Base-by-base conservation (phyloP, 2,888 invertebrate species). In the Ephialtes manifestator region DNA sequence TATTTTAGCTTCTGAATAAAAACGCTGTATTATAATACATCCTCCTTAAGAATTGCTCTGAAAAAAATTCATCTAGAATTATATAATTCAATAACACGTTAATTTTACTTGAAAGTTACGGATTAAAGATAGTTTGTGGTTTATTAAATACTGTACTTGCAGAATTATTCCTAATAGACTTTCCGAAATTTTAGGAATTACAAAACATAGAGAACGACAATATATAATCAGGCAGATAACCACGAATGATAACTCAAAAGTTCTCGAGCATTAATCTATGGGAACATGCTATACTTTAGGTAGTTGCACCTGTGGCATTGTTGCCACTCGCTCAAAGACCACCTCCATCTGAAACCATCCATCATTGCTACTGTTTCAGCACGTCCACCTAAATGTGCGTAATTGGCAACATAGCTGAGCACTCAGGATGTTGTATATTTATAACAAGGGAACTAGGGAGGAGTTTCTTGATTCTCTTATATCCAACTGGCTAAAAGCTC, bases 341-440 rank as follows among this genome's bases (percentile, higher is more conserved):
- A 60, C 13, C 31, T 15, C 15, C n/a, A 60, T 60, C 20, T 24
- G 15, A 4, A 7, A 31, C 60, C 60, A 31, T 60, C 31, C 60
- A 60, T 60, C 60, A 31, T 60, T 60, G 55, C 28, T 31, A 15
- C 31, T 31, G 28, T 31, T 60, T 60, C n/a, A 31, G 8, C 5
- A 7, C 28, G 60, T 31, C 13, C 31, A 15, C 60, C 11, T 31
- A 60, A 60, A 31, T 60, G 60, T 60, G 60, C 60, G 31, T 60
- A 28, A 60, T 60, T 60, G 31, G 15, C 60, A 15, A 60, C n/a
- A 31, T 28, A 60, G 4, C 60, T 28, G 31, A 31, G 60, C 60
- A 60, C 60, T n/a, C 31, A n/a, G n/a, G 11, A 31, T 15, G 31
- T 28, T n/a, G 15, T 60, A 60, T 31, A 31, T 31, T 31, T 31